Conservation (phyloP, 2,888 invertebrate species). For the Penaeus monodon region DNA sequence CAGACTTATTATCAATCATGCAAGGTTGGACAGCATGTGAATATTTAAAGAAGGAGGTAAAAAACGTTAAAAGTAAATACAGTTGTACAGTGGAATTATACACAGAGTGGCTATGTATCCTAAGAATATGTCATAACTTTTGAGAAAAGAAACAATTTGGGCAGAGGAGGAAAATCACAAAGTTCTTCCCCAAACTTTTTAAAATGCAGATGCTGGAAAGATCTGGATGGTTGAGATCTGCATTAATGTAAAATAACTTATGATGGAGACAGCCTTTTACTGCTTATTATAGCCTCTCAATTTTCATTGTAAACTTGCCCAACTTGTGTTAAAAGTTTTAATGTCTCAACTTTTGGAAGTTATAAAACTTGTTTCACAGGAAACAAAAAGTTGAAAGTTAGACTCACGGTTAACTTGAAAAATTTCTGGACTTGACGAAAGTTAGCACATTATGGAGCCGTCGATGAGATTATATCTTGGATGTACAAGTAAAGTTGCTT, state of each 20-base stretch:
- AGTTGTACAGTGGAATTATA: background rate
- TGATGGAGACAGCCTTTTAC: background rate
- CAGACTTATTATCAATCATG: too few relatives aligned
- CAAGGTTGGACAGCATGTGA: too few relatives aligned
- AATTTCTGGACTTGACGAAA: constrained; percentile 13
- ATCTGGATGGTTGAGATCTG: constrained; percentile 3
- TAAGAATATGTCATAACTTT: background rate
- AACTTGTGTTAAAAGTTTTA: constrained; percentile 57
- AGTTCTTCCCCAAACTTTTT: too few relatives aligned
- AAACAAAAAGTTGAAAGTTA: constrained; percentile 29
- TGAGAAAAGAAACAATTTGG: too few relatives aligned
- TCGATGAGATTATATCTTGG: constrained; percentile 16
- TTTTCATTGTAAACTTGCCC: constrained; percentile 30
- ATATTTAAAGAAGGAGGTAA: too few relatives aligned
- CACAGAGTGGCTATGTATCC: background rate
- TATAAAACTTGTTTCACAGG: constrained; percentile 42
- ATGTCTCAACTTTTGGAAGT: constrained; percentile 58
- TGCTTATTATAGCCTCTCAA: constrained; percentile 23
- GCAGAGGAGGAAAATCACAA: too few relatives aligned
- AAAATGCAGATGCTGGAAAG: too few relatives aligned
- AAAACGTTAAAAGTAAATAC: too few relatives aligned
- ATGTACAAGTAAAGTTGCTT: constrained; percentile 3
- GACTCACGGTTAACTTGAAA: constrained; percentile 22
- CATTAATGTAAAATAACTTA: background rate
- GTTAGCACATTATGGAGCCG: constrained; percentile 23